Conservation (phyloP, 2,113 vertebrate genomes). For the Lepus timidus region DNA sequence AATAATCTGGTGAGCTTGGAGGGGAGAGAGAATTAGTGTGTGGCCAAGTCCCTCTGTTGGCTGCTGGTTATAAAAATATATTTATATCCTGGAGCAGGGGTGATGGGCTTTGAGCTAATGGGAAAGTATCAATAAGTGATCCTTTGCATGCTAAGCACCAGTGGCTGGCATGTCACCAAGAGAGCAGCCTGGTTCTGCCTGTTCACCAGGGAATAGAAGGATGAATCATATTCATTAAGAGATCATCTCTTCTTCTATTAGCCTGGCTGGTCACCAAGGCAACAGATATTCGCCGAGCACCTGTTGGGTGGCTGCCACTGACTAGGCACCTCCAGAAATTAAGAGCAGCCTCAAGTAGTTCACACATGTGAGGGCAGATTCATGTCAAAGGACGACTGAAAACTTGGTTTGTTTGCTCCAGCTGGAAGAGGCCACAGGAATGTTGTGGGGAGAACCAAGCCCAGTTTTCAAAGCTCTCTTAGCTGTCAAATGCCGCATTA, state of each 20-base stretch:
- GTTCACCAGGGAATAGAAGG: conserved; percentile 35
- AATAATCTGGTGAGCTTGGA: not conserved
- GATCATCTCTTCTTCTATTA: not conserved
- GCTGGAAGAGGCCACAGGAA: not conserved
- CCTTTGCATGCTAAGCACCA: not conserved
- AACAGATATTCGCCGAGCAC: not conserved
- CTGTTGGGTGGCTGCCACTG: not conserved
- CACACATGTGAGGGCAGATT: not conserved
- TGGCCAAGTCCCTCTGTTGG: not conserved
- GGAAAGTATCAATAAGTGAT: conserved; percentile 6
- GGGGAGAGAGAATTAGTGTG: not conserved
- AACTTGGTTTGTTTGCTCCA: not conserved
- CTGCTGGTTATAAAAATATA: not conserved
- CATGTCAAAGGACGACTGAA: not conserved
- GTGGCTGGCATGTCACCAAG: not conserved
- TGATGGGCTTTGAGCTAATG: not conserved
- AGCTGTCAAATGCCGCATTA: not conserved
- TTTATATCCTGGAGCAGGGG: not conserved
- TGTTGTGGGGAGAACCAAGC: not conserved
- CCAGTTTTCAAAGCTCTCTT: not conserved
- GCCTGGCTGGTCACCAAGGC: not conserved
- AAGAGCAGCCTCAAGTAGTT: not conserved
- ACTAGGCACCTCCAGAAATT: not conserved
- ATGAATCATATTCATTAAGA: conserved; percentile 30
- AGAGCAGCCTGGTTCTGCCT: not conserved